Evolutionary conservation across 2,888 invertebrate genomes (phyloP).

Genomic region (Petrophora chlorosata): DNA sequence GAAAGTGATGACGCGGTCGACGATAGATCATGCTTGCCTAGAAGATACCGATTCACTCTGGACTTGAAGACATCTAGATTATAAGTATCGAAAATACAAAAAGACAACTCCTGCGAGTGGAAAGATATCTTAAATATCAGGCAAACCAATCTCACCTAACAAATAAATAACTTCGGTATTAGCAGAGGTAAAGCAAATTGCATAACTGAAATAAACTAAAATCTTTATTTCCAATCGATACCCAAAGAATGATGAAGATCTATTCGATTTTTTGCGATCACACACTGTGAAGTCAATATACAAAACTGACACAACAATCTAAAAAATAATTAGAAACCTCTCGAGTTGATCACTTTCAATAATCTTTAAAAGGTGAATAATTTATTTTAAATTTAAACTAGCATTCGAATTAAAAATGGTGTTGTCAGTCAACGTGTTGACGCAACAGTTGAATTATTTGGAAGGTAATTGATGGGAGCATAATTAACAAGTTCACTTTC

Average conservation of each 20-base stretch:
- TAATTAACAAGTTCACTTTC: constrained; percentile 78
- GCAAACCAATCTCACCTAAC: too few species aligned
- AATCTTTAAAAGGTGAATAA: constrained; percentile 30
- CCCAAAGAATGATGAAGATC: constrained; percentile 4
- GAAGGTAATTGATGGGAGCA: constrained; percentile 66
- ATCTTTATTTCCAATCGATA: not conserved
- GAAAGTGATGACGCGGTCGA: too few species aligned
- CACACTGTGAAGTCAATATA: constrained; percentile 23
- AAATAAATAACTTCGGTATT: too few species aligned
- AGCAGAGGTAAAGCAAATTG: not conserved
- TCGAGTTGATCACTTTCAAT: constrained; percentile 47
- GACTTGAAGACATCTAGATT: too few species aligned
- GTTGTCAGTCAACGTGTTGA: constrained; percentile 59
- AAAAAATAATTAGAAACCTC: constrained; percentile 47
- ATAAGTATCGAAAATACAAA: too few species aligned
- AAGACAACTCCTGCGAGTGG: too few species aligned
- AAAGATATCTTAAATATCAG: too few species aligned
- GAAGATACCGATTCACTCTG: too few species aligned
- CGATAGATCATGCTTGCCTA: too few species aligned
- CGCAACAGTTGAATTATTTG: constrained; percentile 54
- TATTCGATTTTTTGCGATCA: constrained; percentile 4
- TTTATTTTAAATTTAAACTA: constrained; percentile 33
- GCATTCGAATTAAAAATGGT: constrained; percentile 51
- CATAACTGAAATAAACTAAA: not conserved
- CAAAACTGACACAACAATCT: constrained; percentile 32